Conservation (phyloP, 2,113 vertebrate genomes). For the Atractosteus spatula region DNA sequence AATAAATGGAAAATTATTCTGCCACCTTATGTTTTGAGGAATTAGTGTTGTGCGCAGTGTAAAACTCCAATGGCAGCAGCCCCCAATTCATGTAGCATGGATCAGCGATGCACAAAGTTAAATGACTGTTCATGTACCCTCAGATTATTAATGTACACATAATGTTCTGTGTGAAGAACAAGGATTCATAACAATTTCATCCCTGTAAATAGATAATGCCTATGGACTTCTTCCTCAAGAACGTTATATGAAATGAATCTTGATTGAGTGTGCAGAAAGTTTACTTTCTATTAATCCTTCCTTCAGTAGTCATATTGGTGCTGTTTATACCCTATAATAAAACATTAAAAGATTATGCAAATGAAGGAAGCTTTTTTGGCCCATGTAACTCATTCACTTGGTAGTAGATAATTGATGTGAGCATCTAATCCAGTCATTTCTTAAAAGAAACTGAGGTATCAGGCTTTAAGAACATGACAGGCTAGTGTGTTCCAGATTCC, state of each 20-base stretch:
- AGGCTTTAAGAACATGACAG: no score
- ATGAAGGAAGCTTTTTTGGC: no score
- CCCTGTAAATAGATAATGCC: not conserved
- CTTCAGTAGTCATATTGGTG: not conserved
- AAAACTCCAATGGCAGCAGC: not conserved
- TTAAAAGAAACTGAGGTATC: no score
- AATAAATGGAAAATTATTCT: no score
- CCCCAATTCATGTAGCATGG: not conserved
- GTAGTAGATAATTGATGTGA: no score
- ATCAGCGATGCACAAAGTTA: not conserved
- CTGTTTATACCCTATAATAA: no score
- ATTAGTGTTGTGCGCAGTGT: no score
- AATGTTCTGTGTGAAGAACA: not conserved
- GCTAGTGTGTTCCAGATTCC: no score
- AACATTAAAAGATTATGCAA: no score
- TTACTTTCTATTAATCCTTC: not conserved
- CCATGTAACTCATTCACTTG: no score
- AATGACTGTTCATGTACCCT: not conserved
- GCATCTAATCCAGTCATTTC: no score
- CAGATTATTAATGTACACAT: not conserved
- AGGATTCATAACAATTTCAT: not conserved
- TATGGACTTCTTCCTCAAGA: not conserved
- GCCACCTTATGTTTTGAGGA: not conserved
- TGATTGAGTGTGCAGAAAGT: not conserved
- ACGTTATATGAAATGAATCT: not conserved